A percentile compares a stretch with the other conserved stretches of the same genome.
phyloP scores from a whole-genome alignment of 1,140 invertebrate genomes.

The Lycorma delicatula region DNA sequence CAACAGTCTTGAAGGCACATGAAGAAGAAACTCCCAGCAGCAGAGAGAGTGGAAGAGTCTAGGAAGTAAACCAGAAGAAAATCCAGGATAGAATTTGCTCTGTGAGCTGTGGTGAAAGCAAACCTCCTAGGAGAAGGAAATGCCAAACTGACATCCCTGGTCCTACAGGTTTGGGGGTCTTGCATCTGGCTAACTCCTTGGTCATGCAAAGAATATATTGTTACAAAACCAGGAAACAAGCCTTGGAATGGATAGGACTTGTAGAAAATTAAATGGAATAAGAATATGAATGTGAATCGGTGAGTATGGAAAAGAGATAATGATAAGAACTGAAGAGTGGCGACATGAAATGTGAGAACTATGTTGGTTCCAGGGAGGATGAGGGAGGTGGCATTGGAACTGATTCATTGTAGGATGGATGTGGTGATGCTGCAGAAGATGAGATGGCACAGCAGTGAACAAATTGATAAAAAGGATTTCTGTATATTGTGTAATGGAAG shows the following conservation, averaged over 20 bases:
- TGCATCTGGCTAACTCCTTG: neutral
- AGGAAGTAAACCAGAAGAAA: too few relatives aligned
- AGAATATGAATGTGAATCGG: too few relatives aligned
- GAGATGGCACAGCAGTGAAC: conserved; percentile 14
- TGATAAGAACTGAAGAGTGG: conserved; percentile 1
- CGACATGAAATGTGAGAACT: conserved; percentile 17
- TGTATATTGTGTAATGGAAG: conserved; percentile 12
- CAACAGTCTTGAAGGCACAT: too few relatives aligned
- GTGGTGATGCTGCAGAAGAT: conserved; percentile 14
- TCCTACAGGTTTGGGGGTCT: too few relatives aligned
- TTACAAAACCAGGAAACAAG: neutral
- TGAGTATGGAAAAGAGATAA: neutral
- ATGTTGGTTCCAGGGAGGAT: conserved; percentile 12
- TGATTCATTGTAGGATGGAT: conserved; percentile 13
- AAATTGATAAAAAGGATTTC: conserved; percentile 14
- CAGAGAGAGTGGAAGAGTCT: too few relatives aligned
- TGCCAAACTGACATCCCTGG: too few relatives aligned
- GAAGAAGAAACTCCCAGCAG: too few relatives aligned
- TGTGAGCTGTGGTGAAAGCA: too few relatives aligned
- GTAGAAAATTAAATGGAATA: neutral
- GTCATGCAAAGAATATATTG: neutral
- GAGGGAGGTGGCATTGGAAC: conserved; percentile 13
- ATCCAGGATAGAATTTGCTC: too few relatives aligned
- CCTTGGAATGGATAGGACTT: neutral
- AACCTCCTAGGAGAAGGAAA: too few relatives aligned